phyloP scores from a whole-genome alignment of 2,888 invertebrate genomes.

The Hirtodrosophila duncani region DNA sequence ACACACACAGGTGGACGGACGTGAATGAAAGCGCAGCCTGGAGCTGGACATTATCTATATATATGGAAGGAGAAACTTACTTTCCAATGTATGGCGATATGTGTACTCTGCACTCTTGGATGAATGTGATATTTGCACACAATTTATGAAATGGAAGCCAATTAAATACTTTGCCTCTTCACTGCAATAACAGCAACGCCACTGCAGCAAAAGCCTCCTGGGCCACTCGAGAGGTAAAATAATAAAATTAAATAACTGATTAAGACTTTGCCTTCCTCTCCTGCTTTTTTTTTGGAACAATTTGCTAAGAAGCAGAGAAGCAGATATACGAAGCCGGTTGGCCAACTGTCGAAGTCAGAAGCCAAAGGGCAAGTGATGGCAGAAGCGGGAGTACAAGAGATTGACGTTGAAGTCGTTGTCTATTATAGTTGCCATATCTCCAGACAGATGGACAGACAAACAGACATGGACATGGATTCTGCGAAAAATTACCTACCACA shows the following conservation, averaged over 20 bases:
- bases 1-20: conserved; percentile 1
- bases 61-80: conserved; percentile 9
- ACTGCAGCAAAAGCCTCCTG: conserved; percentile 23
- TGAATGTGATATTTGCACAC: conserved; percentile 25
- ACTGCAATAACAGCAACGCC: no score
- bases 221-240: conserved; percentile 36
- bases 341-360: conserved; percentile 32
- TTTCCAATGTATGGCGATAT: no score
- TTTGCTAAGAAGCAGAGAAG: conserved; percentile 31
- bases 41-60: not conserved
- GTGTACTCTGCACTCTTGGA: no score
- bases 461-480: no score
- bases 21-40: no score
- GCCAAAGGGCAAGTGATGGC: no score
- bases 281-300: conserved; percentile 41
- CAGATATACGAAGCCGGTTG: conserved; percentile 1
- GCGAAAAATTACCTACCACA: no score
- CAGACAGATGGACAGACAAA: no score
- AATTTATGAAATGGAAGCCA: conserved; percentile 50
- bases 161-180: conserved; percentile 52
- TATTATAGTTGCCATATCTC: no score
- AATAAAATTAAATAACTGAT: conserved; percentile 70
- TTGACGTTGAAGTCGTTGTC: no score
- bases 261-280: no score
- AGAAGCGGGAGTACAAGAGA: no score